These are phyloP conservation scores for Cerastis leucographa DNA, from an alignment of 2,888 invertebrate genomes.

Conservation along the genomic window DNA sequence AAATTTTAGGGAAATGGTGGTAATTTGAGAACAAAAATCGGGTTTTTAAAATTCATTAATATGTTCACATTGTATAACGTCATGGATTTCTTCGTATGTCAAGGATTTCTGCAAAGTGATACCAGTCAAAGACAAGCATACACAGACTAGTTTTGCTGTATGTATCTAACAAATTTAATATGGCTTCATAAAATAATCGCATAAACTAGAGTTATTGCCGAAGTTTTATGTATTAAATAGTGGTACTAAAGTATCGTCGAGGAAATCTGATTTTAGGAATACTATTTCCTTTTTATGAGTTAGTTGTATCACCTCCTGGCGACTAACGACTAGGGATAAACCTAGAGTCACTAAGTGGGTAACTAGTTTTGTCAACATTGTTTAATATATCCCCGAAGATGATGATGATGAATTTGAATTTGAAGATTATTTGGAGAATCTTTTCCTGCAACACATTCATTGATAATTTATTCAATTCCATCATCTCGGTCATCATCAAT, in stretches of 20 bases:
- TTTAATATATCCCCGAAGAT: too few species aligned
- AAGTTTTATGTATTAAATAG: constrained; percentile 48
- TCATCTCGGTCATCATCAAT: too few species aligned
- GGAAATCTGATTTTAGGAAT: constrained; percentile 34
- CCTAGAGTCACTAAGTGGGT: neutral
- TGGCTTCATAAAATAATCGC: constrained; percentile 36
- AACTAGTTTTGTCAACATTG: too few species aligned
- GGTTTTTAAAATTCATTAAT: too few species aligned
- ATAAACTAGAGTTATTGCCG: constrained; percentile 39
- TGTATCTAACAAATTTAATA: constrained; percentile 32
- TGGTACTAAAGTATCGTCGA: constrained; percentile 24
- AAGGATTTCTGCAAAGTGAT: neutral
- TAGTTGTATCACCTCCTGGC: neutral
- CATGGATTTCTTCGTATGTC: too few species aligned
- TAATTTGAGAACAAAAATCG: too few species aligned
- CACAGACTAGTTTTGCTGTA: neutral
- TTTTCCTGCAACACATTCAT: too few species aligned
- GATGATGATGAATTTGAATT: too few species aligned
- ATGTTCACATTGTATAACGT: too few species aligned
- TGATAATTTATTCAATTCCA: too few species aligned
- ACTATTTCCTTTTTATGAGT: constrained; percentile 29
- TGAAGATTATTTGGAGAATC: too few species aligned
- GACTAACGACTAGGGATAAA: neutral
- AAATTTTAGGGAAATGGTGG: too few species aligned
- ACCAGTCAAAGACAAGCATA: neutral